Evolutionary conservation across 2,888 invertebrate species (phyloP), one percentile per base, ranked within the genome.

Genomic region (Rhodophaea formosa): DNA sequence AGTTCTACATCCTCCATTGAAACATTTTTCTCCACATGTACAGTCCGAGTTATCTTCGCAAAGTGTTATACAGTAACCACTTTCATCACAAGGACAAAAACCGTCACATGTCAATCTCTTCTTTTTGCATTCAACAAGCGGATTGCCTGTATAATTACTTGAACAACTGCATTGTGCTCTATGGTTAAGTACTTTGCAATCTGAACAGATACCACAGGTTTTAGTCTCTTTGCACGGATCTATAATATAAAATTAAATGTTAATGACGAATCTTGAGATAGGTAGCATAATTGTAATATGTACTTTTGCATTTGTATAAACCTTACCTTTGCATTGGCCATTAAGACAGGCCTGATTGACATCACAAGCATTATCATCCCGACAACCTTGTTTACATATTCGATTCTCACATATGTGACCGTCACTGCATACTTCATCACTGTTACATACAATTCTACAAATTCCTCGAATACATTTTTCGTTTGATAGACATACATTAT

Each of bases 371-470:
- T 94, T 94, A 77, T 97, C 97, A 74, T 95, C 96, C 60, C 97
- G 93, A 76, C 98, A 98, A 49, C 98, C 98, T 71, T 95, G 93
- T 75, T 96, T 94, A 78, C 97, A 97, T 63, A 97, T 92, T 70
- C 97, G 93, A 71, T 96, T 96, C 80, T 96, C 96, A 74, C 98
- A 98, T 70, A 98, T 97, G 82, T 97, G 96, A 66, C 96, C 95
- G 12, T 93, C 91, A 16, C 93, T 93, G 74, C 97, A 98, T 60
- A 95, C 94, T 12, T 94, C 93, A 78, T 98, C 97, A 56, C 95
- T 96, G 76, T 97, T 97, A 76, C 97, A 98, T 32, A 97, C 94
- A 1, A 95, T 92, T 81, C 96, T 95, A 75, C 97, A 97, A 56
- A 95, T 93, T 47, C 96, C 97, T 57, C 94, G 93, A 65, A 97